A percentile compares a stretch with the other conserved stretches of the same genome.
phyloP scores from a whole-genome alignment of 2,113 vertebrate species.

The Myrmecophaga tridactyla region DNA sequence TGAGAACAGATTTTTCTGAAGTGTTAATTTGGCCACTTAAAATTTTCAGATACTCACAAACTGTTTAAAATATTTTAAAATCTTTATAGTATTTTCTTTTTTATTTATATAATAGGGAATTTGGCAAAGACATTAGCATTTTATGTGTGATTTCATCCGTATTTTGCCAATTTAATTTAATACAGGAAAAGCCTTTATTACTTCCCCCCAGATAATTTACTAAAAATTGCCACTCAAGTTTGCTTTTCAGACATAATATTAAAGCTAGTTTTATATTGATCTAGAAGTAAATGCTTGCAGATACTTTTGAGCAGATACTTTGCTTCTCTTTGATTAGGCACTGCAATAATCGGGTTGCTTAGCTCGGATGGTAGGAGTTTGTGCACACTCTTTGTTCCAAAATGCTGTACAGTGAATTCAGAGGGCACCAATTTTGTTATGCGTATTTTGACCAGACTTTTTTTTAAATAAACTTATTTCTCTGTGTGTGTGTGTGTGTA shows the following conservation, averaged over 20 bases:
- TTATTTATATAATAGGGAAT: not conserved
- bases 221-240: not conserved
- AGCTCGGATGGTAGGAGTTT: not conserved
- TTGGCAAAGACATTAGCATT: not conserved
- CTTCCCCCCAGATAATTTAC: conserved; percentile 7
- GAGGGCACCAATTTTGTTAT: not conserved
- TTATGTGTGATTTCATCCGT: not conserved
- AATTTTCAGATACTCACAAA: not conserved
- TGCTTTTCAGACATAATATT: not conserved
- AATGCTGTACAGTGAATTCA: not conserved
- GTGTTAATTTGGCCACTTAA: not conserved
- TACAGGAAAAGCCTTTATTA: not conserved
- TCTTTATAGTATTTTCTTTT: not conserved
- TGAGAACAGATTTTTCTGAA: not conserved
- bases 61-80: not conserved
- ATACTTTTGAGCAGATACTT: not conserved
- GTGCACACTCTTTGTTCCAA: not conserved
- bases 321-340: not conserved
- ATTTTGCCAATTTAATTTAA: conserved; percentile 20
- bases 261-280: conserved; percentile 3
- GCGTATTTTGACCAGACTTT: not conserved
- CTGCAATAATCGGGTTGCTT: not conserved
- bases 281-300: not conserved
- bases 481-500: not conserved
- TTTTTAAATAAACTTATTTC: not conserved